phyloP scores from a whole-genome alignment of 1,140 invertebrate genomes.

The Solenopsis invicta region DNA sequence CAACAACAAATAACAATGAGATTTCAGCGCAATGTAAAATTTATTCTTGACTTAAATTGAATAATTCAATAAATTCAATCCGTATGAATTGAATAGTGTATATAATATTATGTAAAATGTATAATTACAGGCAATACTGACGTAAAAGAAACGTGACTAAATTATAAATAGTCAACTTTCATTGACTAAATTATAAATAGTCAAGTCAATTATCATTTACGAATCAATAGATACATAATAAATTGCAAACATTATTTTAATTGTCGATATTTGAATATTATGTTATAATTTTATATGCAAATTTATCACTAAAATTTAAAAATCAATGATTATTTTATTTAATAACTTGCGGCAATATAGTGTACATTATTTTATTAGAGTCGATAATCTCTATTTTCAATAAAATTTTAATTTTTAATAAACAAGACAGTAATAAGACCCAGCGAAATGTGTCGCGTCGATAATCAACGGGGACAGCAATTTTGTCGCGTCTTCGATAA shows the following conservation, averaged over 20 bases:
- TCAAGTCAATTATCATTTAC: too few species aligned
- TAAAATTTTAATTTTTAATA: not conserved
- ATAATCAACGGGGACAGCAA: constrained; percentile 43
- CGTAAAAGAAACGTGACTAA: not conserved
- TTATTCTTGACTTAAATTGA: not conserved
- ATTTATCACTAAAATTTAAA: constrained; percentile 5
- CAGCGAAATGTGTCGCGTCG: not conserved
- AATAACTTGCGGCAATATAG: not conserved
- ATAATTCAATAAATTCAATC: not conserved
- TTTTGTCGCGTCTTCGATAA: constrained; percentile 45
- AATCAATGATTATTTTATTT: not conserved
- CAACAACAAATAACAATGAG: constrained; percentile 33
- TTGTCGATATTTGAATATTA: not conserved
- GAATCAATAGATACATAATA: not conserved
- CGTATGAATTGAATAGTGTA: not conserved
- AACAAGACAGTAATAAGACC: constrained; percentile 11
- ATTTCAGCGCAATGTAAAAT: not conserved
- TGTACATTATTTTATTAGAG: not conserved
- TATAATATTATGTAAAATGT: constrained; percentile 1
- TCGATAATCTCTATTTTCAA: not conserved
- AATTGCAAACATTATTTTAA: constrained; percentile 6
- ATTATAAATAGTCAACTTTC: not conserved
- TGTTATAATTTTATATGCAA: not conserved
- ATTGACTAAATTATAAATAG: not conserved
- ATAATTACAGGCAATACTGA: not conserved